Percentiles rank a stretch among this genome's conserved stretches.
These are phyloP conservation scores for Psilanteris sp. DNA, from an alignment of 1,140 invertebrate genomes.

Conservation along the genomic window DNA sequence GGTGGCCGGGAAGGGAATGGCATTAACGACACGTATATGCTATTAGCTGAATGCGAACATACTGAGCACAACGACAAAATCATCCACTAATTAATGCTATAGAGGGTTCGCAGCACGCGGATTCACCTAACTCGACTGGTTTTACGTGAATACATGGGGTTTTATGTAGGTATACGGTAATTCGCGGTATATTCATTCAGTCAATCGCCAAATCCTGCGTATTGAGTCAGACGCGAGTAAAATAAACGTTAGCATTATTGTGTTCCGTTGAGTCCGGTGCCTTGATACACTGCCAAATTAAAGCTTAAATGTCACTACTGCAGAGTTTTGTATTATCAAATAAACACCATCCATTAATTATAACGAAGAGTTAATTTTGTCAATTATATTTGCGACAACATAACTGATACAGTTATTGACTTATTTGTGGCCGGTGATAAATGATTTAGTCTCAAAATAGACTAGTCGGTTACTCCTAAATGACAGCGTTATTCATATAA, in stretches of 20 bases:
- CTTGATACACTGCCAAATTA: constrained; percentile 22
- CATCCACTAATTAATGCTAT: constrained; percentile 67
- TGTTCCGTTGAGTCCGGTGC: constrained; percentile 7
- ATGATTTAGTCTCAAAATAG: constrained; percentile 30
- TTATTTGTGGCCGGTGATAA: constrained; percentile 7
- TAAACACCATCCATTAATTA: constrained; percentile 26
- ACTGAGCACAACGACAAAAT: constrained; percentile 66
- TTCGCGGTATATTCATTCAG: constrained; percentile 4
- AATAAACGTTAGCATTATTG: constrained; percentile 41
- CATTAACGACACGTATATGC: constrained; percentile 46
- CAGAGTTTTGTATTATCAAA: constrained; percentile 7
- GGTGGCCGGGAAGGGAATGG: constrained; percentile 11
- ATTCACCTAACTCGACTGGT: constrained; percentile 38
- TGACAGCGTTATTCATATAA: constrained; percentile 16
- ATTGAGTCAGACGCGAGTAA: constrained; percentile 9
- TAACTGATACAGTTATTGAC: constrained; percentile 14
- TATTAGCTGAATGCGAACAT: constrained; percentile 57
- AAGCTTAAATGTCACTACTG: constrained; percentile 11
- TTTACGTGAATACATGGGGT: constrained; percentile 60
- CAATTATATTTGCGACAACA: constrained; percentile 28
- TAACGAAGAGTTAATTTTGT: constrained; percentile 23
- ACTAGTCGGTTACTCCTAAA: constrained; percentile 17
- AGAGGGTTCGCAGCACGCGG: constrained; percentile 35
- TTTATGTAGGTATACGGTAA: constrained; percentile 37
- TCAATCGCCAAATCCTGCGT: constrained; percentile 17